A percentile compares a stretch with the other conserved stretches of the same genome.
phyloP scores from a whole-genome alignment of 2,113 vertebrate species.

The Oryzias javanicus region DNA sequence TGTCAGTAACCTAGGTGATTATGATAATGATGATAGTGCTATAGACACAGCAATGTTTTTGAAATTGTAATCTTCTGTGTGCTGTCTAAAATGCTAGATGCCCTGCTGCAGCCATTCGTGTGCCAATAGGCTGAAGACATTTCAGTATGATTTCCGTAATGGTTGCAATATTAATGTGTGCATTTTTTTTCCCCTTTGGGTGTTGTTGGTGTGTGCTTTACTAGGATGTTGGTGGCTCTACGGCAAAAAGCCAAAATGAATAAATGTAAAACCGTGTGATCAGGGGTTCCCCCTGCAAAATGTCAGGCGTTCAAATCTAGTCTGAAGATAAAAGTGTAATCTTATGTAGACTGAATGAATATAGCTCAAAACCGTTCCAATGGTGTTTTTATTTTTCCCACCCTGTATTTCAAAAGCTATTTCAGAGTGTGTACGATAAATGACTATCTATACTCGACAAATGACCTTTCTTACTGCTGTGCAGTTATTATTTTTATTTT shows the following conservation, averaged over 20 bases:
- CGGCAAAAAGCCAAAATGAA: conserved; percentile 59
- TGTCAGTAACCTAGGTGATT: conserved; percentile 63
- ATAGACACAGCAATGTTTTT: conserved; percentile 76
- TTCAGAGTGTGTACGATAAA: conserved; percentile 78
- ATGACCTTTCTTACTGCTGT: conserved; percentile 83
- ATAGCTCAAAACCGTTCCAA: conserved; percentile 73
- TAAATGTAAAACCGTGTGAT: conserved; percentile 66
- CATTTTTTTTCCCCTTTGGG: conserved; percentile 74
- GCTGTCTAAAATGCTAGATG: conserved; percentile 67
- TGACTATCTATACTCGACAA: conserved; percentile 79
- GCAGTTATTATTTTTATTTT: conserved; percentile 82
- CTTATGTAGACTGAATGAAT: conserved; percentile 72
- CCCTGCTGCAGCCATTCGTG: conserved; percentile 69
- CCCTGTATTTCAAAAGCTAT: conserved; percentile 71
- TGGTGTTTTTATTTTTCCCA: conserved; percentile 61
- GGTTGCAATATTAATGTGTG: conserved; percentile 68
- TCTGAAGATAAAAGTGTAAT: conserved; percentile 61
- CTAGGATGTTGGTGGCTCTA: conserved; percentile 69
- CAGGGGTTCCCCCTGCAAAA: conserved; percentile 57
- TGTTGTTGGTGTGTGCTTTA: conserved; percentile 76
- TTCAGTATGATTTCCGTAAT: conserved; percentile 65
- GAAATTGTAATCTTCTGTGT: conserved; percentile 73
- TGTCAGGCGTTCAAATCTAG: conserved; percentile 64
- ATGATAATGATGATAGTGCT: conserved; percentile 69
- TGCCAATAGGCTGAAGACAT: conserved; percentile 75